Evolutionary conservation across 2,113 vertebrate species (phyloP), one percentile per base, ranked within the genome.

Genomic region (Bos indicus): DNA sequence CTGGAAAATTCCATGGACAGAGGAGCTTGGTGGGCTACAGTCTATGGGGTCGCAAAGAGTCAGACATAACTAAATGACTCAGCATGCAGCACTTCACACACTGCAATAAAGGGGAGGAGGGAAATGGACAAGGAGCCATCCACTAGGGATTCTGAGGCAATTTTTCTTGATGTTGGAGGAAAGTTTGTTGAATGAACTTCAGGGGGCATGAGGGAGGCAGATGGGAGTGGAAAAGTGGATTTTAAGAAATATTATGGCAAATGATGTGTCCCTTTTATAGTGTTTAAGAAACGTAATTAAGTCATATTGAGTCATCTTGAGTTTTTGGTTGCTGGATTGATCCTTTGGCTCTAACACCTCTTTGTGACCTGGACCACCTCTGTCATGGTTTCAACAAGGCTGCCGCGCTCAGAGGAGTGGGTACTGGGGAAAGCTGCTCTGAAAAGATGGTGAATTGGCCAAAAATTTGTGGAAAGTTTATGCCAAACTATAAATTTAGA

Each of bases 111-210:
- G 3, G 57, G 16, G 3, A 25, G 52, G 46, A 81, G 71, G 57
- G 54, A 92, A 60, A 81, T 9, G n/a, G 59, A 30, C 2, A 36
- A 23, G 54, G 85, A 59, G 14, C 0, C 10, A 19, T n/a, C 25
- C 6, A 15, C 3, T 5, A 48, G 7, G 48, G 13, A n/a, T 6
- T 54, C 4, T 0, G 81, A 74, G 12, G 28, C 64, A 30, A 16
- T 6, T 88, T 91, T 95, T 62, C 46, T n/a, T 57, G 23, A 16
- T 10, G 57, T 54, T 54, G 74, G 85, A 56, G 28, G 57, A 83
- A 23, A 62, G 46, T 14, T 2, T 3, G 3, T 12, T n/a, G 48
- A 15, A 16, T 40, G 51, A 30, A 6, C 3, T 8, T 7, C 5
- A 9, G 2, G 52, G 17, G 12, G 7, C 8, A 11, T 7, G 40